These are phyloP conservation scores for Catajapyx aquilonaris DNA, from an alignment of 1,140 invertebrate genomes.

Conservation along the genomic window DNA sequence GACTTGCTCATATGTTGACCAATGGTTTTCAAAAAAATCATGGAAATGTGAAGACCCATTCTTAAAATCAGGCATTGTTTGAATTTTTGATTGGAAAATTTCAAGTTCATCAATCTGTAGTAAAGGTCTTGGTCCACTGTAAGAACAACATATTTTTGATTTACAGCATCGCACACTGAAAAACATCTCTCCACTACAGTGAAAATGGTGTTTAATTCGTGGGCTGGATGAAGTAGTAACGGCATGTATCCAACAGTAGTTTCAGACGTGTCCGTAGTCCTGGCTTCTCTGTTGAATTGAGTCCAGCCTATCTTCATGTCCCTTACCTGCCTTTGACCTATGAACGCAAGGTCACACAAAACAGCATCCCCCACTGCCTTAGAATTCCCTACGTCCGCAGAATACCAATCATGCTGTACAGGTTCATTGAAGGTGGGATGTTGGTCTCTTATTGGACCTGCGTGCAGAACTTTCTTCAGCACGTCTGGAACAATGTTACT, in stretches of 20 bases:
- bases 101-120: background rate
- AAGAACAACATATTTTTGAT: background rate
- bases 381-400: background rate
- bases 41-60: background rate
- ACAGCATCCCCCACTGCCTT: too few relatives aligned
- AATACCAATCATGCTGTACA: background rate
- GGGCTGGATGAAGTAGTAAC: background rate
- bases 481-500: background rate
- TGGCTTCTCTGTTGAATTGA: background rate
- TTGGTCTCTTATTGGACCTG: background rate
- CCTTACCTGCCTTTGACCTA: too few relatives aligned
- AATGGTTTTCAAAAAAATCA: background rate
- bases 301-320: background rate
- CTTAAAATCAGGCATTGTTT: background rate
- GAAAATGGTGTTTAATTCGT: background rate
- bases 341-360: too few relatives aligned
- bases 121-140: background rate
- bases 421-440: background rate
- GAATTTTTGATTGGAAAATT: background rate
- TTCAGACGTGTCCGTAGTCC: background rate
- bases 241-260: background rate
- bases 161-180: background rate
- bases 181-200: background rate
- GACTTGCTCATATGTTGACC: background rate
- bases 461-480: background rate